Base-by-base conservation (phyloP, 2,888 invertebrate species). In the Diadegma fenestrale region DNA sequence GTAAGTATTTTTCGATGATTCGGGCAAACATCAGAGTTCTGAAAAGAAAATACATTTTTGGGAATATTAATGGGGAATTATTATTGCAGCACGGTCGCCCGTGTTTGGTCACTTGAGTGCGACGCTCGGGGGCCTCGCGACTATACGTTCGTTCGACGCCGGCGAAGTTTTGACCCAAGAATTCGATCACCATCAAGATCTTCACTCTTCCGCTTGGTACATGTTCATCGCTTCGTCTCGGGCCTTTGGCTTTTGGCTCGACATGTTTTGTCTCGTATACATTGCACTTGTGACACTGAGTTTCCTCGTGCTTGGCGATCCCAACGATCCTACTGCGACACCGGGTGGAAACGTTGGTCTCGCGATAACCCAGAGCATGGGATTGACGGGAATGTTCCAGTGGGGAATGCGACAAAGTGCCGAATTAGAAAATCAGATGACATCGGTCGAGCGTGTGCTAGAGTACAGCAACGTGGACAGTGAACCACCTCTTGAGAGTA, bases 31-130 rank as follows among this genome's bases (percentile, higher is more conserved):
- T 64, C 43, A 0, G 30, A 3, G 19, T 54, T 51, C 19, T 8
- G 0, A 51, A 17, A 1, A 19, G 8, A 2, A 7, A 51, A 33
- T 33, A 33, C 0, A 33, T 33, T 33, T 33, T 33, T 33, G 4
- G 33, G 6, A 33, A 33, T 33, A n/a, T n/a, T n/a, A n/a, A n/a
- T n/a, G n/a, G n/a, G n/a, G n/a, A n/a, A 6, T 26, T 58, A 22
- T 58, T 0, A 76, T 92, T 93, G 64, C 94, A 98, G 98, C 98
- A 86, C 96, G 98, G 84, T 98, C 98, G 90, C 99, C 99, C 0
- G 98, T 99, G n/a, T 99, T 99, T 94, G 97, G 97, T 2, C 99
- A 99, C 92, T 94, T 99, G 90, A 98, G 97, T 91, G 97, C 98
- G 33, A 96, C 98, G 0, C 95, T 99, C 5, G 97, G 97, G 93